These are phyloP conservation scores for Plectropomus leopardus DNA, from an alignment of 2,113 vertebrate genomes.

Conservation along the genomic window DNA sequence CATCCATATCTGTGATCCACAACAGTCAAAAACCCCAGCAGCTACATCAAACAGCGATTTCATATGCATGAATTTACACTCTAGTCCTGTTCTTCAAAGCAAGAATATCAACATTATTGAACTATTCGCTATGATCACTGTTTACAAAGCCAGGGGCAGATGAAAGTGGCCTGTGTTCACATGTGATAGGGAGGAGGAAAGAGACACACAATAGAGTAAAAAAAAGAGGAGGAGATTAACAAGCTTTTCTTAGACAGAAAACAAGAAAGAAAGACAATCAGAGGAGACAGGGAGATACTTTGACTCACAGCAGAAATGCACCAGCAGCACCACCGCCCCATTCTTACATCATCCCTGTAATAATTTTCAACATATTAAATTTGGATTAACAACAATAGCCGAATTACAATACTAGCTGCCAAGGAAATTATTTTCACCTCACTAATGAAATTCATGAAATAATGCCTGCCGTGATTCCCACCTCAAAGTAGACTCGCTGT, in stretches of 20 bases:
- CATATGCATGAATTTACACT: constrained; percentile 66
- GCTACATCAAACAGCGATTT: constrained; percentile 63
- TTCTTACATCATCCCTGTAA: constrained; percentile 49
- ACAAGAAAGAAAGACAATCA: not conserved
- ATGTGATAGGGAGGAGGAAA: constrained; percentile 34
- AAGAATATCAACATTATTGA: constrained; percentile 63
- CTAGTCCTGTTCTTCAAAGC: constrained; percentile 69
- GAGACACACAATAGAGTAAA: not conserved
- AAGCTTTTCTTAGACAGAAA: constrained; percentile 43
- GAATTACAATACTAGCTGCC: constrained; percentile 72
- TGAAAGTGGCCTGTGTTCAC: constrained; percentile 57
- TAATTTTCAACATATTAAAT: constrained; percentile 78
- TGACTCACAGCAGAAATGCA: constrained; percentile 32
- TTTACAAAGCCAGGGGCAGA: constrained; percentile 69
- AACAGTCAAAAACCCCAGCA: constrained; percentile 26
- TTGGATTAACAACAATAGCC: constrained; percentile 77
- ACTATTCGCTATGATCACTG: constrained; percentile 69
- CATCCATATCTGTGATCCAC: constrained; percentile 46
- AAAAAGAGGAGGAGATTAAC: constrained; percentile 41
- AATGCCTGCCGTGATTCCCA: constrained; percentile 59
- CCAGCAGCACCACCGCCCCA: not conserved
- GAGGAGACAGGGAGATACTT: constrained; percentile 30
- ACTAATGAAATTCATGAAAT: constrained; percentile 82
- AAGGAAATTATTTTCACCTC: constrained; percentile 77
- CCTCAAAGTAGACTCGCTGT: constrained; percentile 31